These are phyloP conservation scores for Cydia pomonella DNA, from an alignment of 1,140 invertebrate genomes.

Conservation along the genomic window DNA sequence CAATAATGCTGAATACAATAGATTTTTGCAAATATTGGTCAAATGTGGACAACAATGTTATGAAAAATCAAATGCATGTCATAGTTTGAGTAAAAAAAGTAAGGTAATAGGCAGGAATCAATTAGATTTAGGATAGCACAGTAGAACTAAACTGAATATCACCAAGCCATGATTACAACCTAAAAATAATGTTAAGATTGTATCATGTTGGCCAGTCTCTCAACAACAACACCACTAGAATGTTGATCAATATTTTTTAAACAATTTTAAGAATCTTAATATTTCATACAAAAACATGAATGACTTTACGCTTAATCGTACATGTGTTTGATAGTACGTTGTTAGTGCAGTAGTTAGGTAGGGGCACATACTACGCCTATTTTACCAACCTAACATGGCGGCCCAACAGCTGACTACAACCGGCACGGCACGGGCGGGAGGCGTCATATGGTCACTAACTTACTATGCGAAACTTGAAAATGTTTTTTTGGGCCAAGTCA, in stretches of 20 bases:
- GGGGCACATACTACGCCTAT: conserved; percentile 77
- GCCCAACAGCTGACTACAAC: conserved; percentile 81
- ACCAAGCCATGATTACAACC: conserved; percentile 2
- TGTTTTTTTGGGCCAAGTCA: conserved; percentile 2
- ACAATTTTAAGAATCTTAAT: background rate
- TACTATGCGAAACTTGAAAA: conserved; percentile 37
- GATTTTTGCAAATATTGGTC: background rate
- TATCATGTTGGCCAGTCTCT: background rate
- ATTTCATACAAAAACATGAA: conserved; percentile 46
- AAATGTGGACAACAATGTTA: background rate
- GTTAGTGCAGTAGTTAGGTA: conserved; percentile 46
- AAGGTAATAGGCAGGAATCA: background rate
- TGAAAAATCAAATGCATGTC: background rate
- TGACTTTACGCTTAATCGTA: conserved; percentile 51
- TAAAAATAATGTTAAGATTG: background rate
- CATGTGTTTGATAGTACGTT: conserved; percentile 59
- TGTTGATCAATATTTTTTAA: background rate
- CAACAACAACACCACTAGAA: background rate
- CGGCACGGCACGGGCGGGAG: conserved; percentile 69
- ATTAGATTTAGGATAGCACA: background rate
- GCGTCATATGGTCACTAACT: conserved; percentile 56
- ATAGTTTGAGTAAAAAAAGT: background rate
- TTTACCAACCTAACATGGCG: conserved; percentile 80
- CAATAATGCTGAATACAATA: no score
- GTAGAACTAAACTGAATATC: background rate